These are phyloP conservation scores for Dolichopus griseipennis DNA, from an alignment of 2,888 invertebrate species.

Conservation along the genomic window DNA sequence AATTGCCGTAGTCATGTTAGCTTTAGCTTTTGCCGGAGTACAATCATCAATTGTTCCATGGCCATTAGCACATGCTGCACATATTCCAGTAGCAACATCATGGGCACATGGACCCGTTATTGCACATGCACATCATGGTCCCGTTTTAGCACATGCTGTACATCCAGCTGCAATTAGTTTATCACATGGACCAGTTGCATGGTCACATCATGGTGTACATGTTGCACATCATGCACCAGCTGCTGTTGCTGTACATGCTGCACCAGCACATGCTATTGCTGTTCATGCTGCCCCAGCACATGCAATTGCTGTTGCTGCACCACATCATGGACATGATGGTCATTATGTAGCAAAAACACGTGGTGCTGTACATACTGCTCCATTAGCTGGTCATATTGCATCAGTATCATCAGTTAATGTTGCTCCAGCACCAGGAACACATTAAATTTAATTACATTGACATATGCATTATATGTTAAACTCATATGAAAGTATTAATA, in stretches of 20 bases:
- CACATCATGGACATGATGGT: conserved; percentile 35
- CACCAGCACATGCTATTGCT: conserved; percentile 14
- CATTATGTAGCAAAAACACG: conserved; percentile 35
- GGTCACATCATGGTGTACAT: conserved; percentile 12
- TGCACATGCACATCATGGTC: conserved; percentile 13
- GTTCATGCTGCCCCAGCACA: conserved; percentile 32
- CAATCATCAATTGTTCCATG: conserved; percentile 32
- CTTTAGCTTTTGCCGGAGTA: conserved; percentile 34
- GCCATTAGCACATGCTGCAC: neutral
- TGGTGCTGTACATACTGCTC: conserved; percentile 35
- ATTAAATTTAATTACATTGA: conserved; percentile 15
- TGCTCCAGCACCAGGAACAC: conserved; percentile 36
- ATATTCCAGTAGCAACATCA: conserved; percentile 9
- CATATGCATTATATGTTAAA: neutral
- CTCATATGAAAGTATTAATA: no score
- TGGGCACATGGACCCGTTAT: conserved; percentile 12
- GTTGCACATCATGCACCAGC: conserved; percentile 20
- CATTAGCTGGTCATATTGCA: conserved; percentile 33
- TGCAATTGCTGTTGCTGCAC: conserved; percentile 36
- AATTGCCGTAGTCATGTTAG: conserved; percentile 39
- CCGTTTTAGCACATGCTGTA: conserved; percentile 25
- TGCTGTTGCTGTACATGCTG: conserved; percentile 17
- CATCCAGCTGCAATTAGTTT: conserved; percentile 28
- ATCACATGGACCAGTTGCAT: conserved; percentile 5
- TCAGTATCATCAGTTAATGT: conserved; percentile 35